Evolutionary conservation across 2,113 vertebrate genomes (phyloP), one percentile per base, ranked within the genome.

Genomic region (Antennarius striatus): DNA sequence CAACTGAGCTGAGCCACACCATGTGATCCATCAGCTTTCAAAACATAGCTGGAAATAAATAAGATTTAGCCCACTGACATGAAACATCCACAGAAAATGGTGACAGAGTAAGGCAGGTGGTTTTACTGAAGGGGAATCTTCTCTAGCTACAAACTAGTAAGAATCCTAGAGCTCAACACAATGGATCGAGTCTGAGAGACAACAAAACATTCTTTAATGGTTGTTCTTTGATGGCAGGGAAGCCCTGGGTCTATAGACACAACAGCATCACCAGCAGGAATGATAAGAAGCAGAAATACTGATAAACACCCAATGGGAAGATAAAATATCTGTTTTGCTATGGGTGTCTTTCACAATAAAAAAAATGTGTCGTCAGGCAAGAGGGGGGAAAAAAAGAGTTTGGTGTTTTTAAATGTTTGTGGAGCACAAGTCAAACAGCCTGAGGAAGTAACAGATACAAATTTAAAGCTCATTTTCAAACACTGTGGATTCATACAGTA

Each of bases 41-140:
- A 22, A 42, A 52, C 57, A 60, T 53, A 56, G 54, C 48, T 28
- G 43, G 60, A 52, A 51, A 54, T 54, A 71, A 75, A 79, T 58
- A 62, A 65, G 56, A 56, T 22, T 11, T 1, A 28, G 59, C 42
- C 5, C 48, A 13, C 22, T 56, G 58, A 70, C 8, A 50, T 62
- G 70, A 6, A 40, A 36, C 70, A 73, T 63, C 68, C 46, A 71
- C 55, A 71, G 79, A 54, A 84, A 84, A 77, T 64, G 30, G 68
- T 76, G 68, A 68, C 32, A 3, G 42, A 71, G 75, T 79, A 14
- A 79, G 65, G 63, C 82, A 85, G 80, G 75, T 86, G 87, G 82
- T 36, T 76, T 75, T 71, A 32, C 82, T 86, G 84, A 83, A 81
- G 78, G 84, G 64, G 65, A 61, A 71, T 71, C 59, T 61, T 64